Conservation (phyloP, 2,888 invertebrate species). For the Protophormia terraenovae region DNA sequence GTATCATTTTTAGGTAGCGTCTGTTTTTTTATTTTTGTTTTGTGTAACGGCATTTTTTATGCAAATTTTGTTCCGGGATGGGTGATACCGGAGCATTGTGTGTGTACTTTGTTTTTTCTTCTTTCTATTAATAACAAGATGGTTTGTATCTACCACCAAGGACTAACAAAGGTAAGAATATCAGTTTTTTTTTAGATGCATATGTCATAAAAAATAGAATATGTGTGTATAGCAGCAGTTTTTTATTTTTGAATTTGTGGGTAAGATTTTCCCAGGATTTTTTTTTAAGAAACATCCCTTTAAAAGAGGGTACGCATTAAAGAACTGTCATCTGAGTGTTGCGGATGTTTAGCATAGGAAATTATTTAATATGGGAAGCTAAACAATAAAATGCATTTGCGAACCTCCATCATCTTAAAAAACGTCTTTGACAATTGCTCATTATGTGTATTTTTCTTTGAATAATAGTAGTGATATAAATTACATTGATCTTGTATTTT, state of each 20-base stretch:
- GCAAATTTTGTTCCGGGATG: constrained; percentile 77
- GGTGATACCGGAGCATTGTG: constrained; percentile 39
- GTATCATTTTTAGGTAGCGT: constrained; percentile 71
- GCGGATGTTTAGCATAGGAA: constrained; percentile 69
- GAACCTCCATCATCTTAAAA: constrained; percentile 49
- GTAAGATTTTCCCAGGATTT: constrained; percentile 80
- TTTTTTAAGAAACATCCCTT: constrained; percentile 56
- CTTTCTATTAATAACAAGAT: constrained; percentile 8
- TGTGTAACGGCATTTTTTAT: constrained; percentile 81
- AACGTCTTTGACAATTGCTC: constrained; percentile 62
- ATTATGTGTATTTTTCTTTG: constrained; percentile 65
- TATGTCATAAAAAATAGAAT: constrained; percentile 70
- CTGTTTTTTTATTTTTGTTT: constrained; percentile 49
- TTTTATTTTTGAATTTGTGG: constrained; percentile 70
- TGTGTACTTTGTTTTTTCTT: constrained; percentile 8
- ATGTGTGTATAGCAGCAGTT: constrained; percentile 50
- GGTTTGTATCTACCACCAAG: constrained; percentile 48
- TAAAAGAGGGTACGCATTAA: constrained; percentile 62
- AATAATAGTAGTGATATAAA: constrained; percentile 70
- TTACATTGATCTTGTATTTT: constrained; percentile 69
- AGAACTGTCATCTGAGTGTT: constrained; percentile 73
- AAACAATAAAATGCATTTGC: constrained; percentile 65
- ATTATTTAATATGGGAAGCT: constrained; percentile 69
- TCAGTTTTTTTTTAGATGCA: constrained; percentile 67
- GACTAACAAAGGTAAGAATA: constrained; percentile 57